A percentile compares a stretch with the other conserved stretches of the same genome.
These are phyloP conservation scores for Cephus sareptanus DNA, from an alignment of 2,888 invertebrate species.

Conservation along the genomic window DNA sequence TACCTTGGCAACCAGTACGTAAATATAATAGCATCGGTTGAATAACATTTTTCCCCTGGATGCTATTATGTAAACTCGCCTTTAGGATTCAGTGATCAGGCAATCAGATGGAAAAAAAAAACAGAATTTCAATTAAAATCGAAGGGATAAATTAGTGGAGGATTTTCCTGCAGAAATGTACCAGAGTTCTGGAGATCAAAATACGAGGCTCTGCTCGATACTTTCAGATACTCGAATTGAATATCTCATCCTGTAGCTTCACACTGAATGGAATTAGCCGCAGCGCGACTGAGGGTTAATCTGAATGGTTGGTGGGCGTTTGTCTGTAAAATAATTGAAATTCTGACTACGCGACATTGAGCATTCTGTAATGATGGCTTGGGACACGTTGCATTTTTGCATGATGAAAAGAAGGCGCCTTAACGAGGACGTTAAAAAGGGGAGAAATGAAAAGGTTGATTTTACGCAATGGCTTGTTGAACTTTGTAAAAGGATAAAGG, in stretches of 20 bases:
- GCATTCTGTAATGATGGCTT: no score
- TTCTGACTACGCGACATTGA: no score
- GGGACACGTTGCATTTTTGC: no score
- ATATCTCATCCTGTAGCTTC: background rate
- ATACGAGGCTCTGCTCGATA: background rate
- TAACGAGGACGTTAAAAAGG: no score
- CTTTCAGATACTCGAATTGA: background rate
- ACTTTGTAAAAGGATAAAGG: no score
- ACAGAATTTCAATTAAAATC: background rate
- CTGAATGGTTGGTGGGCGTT: no score
- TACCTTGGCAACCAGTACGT: background rate
- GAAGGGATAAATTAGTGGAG: background rate
- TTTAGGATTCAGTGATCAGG: background rate
- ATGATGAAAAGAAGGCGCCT: no score
- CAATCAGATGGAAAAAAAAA: background rate
- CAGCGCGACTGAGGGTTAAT: background rate
- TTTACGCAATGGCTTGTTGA: no score
- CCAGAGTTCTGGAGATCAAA: background rate
- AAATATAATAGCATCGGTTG: background rate
- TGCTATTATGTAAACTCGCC: background rate
- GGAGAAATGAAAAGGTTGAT: no score
- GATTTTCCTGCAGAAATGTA: background rate
- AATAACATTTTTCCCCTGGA: background rate
- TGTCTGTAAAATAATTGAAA: no score
- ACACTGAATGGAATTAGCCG: background rate